These are phyloP conservation scores for Marisa cornuarietis DNA, from an alignment of 1,140 invertebrate genomes.

Conservation along the genomic window DNA sequence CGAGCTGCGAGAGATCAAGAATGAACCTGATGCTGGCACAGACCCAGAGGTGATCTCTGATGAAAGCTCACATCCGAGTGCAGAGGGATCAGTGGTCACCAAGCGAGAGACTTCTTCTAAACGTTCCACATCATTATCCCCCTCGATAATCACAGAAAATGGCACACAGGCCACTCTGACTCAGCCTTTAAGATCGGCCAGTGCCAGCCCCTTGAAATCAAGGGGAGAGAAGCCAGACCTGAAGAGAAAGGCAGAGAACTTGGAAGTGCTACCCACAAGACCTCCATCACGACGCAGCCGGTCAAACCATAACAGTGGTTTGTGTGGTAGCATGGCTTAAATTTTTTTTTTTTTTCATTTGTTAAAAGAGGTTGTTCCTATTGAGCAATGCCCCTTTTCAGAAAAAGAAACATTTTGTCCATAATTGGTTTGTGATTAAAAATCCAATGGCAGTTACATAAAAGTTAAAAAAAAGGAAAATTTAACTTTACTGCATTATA, in stretches of 20 bases:
- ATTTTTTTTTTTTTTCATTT: neutral
- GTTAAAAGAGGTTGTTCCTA: neutral
- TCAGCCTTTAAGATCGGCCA: neutral
- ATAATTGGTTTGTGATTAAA: neutral
- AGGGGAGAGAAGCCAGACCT: conserved; percentile 19
- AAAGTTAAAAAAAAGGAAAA: neutral
- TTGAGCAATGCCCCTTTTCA: neutral
- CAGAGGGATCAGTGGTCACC: neutral
- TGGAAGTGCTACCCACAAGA: conserved; percentile 5
- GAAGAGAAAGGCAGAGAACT: conserved; percentile 19
- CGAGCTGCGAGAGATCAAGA: conserved; percentile 10
- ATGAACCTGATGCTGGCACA: neutral
- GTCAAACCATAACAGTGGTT: conserved; percentile 4
- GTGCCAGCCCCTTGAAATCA: neutral
- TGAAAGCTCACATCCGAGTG: neutral
- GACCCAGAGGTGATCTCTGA: conserved; percentile 2
- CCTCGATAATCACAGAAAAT: neutral
- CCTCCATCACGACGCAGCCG: conserved; percentile 17
- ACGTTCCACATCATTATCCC: neutral
- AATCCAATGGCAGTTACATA: neutral
- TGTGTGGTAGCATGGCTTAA: conserved; percentile 1
- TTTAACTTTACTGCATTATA: neutral
- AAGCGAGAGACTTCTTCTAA: neutral
- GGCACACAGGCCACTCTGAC: neutral
- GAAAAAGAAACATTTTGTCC: neutral